Base-by-base conservation (phyloP, 2,797 vertebrate genomes). In the Tapirus indicus region DNA sequence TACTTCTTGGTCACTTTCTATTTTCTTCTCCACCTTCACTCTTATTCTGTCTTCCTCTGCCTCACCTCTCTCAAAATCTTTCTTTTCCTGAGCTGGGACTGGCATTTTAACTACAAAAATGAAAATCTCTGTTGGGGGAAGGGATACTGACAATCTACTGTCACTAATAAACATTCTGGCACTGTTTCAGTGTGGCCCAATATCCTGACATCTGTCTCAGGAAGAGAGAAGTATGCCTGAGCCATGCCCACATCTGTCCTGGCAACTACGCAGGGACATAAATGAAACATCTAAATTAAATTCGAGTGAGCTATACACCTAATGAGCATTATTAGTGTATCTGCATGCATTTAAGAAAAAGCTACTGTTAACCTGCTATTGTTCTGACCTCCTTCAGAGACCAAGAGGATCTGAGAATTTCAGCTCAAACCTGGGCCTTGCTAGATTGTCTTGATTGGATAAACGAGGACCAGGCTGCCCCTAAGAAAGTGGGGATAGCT, bases 291-390 rank as follows among this genome's bases (percentile, higher is more conserved):
- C 71, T 68, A 74, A 97, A 95, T 95, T 97, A 95, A 85, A 95
- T 86, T 38, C 0, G n/a, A 88, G 92, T 62, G 94, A 94, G 87
- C 84, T 68, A 29, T 47, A 77, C 41, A 77, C 86, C 87, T 97
- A 97, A 97, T 95, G 72, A 95, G 77, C 29, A 2, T 91, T 71
- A 97, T 98, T 95, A 97, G 97, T 0, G 21, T n/a, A 82, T 92
- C 72, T 92, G 77, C 97, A 97, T 85, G 90, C 66, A 68, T 60
- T 93, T 92, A 95, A 72, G 89, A 58, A 82, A 88, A 89, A 64
- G 88, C 74, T 38, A 58, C 58, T 27, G 47, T 44, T 72, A 75
- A 87, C 87, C 79, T n/a, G 3, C 68, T 80, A 21, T 3, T 69
- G 49, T 32, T 60, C 44, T 82, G 89, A 74, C 44, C 38, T 56